Evolutionary conservation across 2,797 vertebrate genomes (phyloP).

Genomic region (Phrynocephalus vlangalii): DNA sequence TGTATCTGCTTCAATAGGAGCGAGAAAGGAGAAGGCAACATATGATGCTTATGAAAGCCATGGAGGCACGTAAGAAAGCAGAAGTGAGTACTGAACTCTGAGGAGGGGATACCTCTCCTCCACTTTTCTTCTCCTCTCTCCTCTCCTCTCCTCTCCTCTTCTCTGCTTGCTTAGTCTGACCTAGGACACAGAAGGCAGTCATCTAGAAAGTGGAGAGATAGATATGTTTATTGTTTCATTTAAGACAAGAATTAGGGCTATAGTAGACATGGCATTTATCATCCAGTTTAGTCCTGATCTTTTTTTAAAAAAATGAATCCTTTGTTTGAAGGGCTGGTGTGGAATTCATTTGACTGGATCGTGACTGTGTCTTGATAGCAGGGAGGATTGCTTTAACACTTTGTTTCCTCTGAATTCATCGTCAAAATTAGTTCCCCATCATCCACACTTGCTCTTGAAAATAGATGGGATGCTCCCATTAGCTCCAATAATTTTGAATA

Average conservation of each 20-base stretch:
- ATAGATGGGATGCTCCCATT: neutral
- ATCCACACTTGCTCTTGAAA: neutral
- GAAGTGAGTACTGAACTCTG: conserved; percentile 83
- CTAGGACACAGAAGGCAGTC: neutral
- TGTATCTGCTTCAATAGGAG: conserved; percentile 86
- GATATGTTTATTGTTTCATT: neutral
- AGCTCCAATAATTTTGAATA: neutral
- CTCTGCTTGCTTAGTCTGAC: neutral
- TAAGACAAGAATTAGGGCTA: neutral
- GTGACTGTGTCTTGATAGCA: neutral
- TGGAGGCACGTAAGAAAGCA: conserved; percentile 94
- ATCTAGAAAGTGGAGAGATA: too few species aligned
- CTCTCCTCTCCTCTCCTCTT: too few species aligned
- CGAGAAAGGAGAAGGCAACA: conserved; percentile 92
- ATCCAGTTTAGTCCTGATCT: neutral
- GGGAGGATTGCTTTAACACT: too few species aligned
- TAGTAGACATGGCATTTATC: neutral
- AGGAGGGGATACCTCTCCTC: neutral
- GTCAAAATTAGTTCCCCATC: neutral
- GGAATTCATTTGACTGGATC: neutral
- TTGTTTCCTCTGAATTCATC: neutral
- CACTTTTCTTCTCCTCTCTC: neutral
- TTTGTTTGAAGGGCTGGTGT: neutral
- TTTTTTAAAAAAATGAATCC: neutral
- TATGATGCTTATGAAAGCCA: conserved; percentile 95